These are phyloP conservation scores for Chaetodon trifasciatus DNA, from an alignment of 2,797 vertebrate species.

Conservation along the genomic window DNA sequence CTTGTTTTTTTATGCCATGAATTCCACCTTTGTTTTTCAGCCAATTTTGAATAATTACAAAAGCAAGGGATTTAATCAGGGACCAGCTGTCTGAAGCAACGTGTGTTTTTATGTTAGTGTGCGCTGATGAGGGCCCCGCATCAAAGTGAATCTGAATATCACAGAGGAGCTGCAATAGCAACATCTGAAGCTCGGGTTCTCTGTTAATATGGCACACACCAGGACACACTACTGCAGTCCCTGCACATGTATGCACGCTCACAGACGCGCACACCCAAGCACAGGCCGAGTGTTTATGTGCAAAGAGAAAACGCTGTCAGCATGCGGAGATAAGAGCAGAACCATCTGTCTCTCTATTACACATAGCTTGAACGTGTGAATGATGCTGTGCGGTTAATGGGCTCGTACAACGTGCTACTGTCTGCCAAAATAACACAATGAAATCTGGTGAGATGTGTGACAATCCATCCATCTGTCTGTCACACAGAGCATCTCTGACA, in stretches of 20 bases:
- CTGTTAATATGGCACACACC: slow-evolving; percentile 51
- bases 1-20: slow-evolving; percentile 68
- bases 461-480: slow-evolving; percentile 58
- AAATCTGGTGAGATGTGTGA: slow-evolving; percentile 58
- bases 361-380: slow-evolving; percentile 59
- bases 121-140: slow-evolving; percentile 62
- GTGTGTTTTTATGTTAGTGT: slow-evolving; percentile 54
- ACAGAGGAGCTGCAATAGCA: slow-evolving; percentile 66
- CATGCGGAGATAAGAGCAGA: slow-evolving; percentile 61
- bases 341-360: slow-evolving; percentile 74
- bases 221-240: slow-evolving; percentile 8
- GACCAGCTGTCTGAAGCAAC: slow-evolving; percentile 77
- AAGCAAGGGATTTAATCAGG: slow-evolving; percentile 81
- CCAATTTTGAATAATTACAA: slow-evolving; percentile 84
- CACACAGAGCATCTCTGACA: slow-evolving; percentile 34
- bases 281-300: slow-evolving; percentile 40
- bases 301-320: slow-evolving; percentile 48
- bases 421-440: slow-evolving; percentile 60
- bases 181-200: slow-evolving; percentile 66
- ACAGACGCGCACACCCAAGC: not conserved
- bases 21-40: slow-evolving; percentile 79
- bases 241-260: slow-evolving; percentile 25
- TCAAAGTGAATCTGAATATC: slow-evolving; percentile 81
- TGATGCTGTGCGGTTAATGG: slow-evolving; percentile 66
- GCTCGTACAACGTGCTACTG: slow-evolving; percentile 59